Percentiles rank a stretch among this genome's conserved stretches.
phyloP scores from a whole-genome alignment of 1,140 invertebrate genomes.

The Leguminivora glycinivorella region DNA sequence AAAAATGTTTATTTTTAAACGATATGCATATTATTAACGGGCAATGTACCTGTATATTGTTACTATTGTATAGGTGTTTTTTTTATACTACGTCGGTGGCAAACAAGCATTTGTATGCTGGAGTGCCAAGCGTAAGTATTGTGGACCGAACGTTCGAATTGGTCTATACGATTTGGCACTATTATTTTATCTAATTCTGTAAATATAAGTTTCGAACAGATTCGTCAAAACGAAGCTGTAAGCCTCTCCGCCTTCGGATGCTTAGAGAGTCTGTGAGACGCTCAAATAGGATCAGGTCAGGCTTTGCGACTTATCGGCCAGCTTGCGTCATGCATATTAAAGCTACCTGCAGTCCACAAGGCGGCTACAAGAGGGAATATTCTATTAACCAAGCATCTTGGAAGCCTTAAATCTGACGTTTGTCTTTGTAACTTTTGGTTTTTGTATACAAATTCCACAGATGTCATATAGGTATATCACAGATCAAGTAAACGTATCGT shows the following conservation, averaged over 20 bases:
- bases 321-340: conserved; percentile 53
- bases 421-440: neutral
- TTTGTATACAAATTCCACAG: neutral
- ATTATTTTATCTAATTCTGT: neutral
- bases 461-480: no score
- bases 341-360: conserved; percentile 37
- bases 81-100: no score
- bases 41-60: no score
- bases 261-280: conserved; percentile 36
- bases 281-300: conserved; percentile 51
- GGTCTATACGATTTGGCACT: no score
- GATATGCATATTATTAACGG: no score
- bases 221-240: neutral
- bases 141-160: no score
- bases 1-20: no score
- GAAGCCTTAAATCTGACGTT: neutral
- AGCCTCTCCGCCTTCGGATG: neutral
- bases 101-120: no score
- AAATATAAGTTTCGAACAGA: neutral
- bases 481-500: no score
- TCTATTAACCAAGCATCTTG: conserved; percentile 33
- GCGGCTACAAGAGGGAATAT: conserved; percentile 41
- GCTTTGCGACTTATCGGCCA: conserved; percentile 49
- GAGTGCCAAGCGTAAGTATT: no score
- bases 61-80: no score